phyloP scores from a whole-genome alignment of 2,888 invertebrate species.

The Ichneumoninae sp. region DNA sequence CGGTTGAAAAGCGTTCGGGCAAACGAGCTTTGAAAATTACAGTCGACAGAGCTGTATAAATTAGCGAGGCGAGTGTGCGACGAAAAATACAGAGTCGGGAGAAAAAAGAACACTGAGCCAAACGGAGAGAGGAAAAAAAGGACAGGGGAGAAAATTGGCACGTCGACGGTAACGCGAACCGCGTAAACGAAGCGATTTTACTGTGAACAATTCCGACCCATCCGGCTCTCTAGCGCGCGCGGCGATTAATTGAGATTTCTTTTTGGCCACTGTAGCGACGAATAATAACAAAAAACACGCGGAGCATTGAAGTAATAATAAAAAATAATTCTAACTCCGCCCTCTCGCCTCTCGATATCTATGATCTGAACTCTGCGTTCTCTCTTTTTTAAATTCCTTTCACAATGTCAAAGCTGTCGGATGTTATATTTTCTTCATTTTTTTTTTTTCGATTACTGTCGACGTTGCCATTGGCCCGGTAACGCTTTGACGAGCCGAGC shows the following conservation, averaged over 20 bases:
- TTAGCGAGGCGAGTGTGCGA: constrained; percentile 35
- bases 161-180: constrained; percentile 32
- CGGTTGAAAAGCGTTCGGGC: constrained; percentile 35
- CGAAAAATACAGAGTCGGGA: neutral
- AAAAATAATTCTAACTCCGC: constrained; percentile 15
- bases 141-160: constrained; percentile 41
- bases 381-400: neutral
- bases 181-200: constrained; percentile 29
- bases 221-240: neutral
- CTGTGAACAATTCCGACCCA: neutral
- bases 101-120: constrained; percentile 9
- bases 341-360: neutral
- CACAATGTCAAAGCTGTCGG: constrained; percentile 21
- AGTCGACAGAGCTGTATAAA: constrained; percentile 55
- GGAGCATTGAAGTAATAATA: neutral
- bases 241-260: constrained; percentile 52
- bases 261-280: neutral
- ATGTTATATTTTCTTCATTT: neutral
- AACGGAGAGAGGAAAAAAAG: neutral
- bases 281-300: neutral
- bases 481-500: constrained; percentile 33
- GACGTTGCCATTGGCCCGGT: constrained; percentile 22
- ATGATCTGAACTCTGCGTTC: neutral
- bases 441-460: constrained; percentile 23
- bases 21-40: constrained; percentile 61